A percentile compares a stretch with the other conserved stretches of the same genome.
These are phyloP conservation scores for Neodiprion pinetum DNA, from an alignment of 1,140 invertebrate species.

Conservation along the genomic window DNA sequence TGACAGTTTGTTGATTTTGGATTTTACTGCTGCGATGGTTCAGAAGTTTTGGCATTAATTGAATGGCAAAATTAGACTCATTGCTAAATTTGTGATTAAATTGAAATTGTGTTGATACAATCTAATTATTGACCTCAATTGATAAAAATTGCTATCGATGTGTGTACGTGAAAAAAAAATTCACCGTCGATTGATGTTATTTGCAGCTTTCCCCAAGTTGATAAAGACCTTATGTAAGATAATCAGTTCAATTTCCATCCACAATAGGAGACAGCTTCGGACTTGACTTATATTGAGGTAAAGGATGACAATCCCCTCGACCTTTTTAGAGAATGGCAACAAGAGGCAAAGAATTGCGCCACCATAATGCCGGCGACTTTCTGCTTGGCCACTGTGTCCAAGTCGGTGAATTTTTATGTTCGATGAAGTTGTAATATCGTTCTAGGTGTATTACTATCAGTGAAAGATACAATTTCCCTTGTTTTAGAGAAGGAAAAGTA, in stretches of 20 bases:
- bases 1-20: no score
- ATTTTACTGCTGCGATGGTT: no score
- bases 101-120: no score
- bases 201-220: no score
- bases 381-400: slow-evolving; percentile 58
- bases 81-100: no score
- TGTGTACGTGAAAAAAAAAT: no score
- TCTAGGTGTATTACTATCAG: slow-evolving; percentile 3
- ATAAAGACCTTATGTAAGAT: no score
- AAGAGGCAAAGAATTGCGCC: slow-evolving; percentile 44
- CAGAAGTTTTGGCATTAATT: no score
- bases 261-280: slow-evolving; percentile 33
- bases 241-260: background rate
- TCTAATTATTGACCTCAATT: no score
- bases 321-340: slow-evolving; percentile 57
- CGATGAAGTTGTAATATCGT: slow-evolving; percentile 15
- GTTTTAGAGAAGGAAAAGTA: slow-evolving; percentile 55
- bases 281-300: slow-evolving; percentile 46
- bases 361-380: slow-evolving; percentile 43
- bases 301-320: slow-evolving; percentile 54
- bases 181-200: no score
- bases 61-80: no score
- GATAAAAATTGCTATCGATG: no score
- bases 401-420: slow-evolving; percentile 43
- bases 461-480: slow-evolving; percentile 17